Evolutionary conservation across 2,797 vertebrate species (phyloP).

Genomic region (Spea hammondii): DNA sequence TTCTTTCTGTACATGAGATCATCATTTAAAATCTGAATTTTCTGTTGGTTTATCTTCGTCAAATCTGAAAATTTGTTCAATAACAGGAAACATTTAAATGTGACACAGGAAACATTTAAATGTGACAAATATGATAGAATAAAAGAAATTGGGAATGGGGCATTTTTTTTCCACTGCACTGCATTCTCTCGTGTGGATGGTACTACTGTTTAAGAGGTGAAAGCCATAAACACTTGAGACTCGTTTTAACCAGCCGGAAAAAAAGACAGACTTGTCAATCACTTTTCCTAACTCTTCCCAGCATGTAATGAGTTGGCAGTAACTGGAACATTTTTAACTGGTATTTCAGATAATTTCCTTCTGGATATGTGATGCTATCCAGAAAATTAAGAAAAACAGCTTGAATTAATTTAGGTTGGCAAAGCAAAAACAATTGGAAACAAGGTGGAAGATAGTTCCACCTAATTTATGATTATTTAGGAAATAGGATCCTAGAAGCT

Average conservation of each 20-base stretch:
- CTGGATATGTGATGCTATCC: slow-evolving; percentile 52
- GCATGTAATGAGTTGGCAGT: slow-evolving; percentile 51
- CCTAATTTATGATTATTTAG: not conserved
- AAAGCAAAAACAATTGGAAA: slow-evolving; percentile 52
- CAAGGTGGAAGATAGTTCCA: slow-evolving; percentile 41
- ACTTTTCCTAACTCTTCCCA: slow-evolving; percentile 42
- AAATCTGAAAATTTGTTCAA: no score
- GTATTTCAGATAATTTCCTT: slow-evolving; percentile 53
- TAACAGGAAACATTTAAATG: no score
- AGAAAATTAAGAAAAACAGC: slow-evolving; percentile 54
- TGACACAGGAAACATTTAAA: no score
- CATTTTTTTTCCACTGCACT: no score
- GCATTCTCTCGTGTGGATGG: slow-evolving; percentile 23
- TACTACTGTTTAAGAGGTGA: slow-evolving; percentile 44
- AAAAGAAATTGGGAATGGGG: no score
- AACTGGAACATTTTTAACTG: slow-evolving; percentile 48
- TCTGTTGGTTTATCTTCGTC: no score
- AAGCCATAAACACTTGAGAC: slow-evolving; percentile 44
- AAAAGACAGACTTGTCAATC: slow-evolving; percentile 51
- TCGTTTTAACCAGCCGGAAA: slow-evolving; percentile 45
- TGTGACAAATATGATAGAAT: no score
- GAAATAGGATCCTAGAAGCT: not conserved
- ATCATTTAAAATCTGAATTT: no score
- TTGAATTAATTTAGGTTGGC: slow-evolving; percentile 54
- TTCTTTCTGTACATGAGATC: no score